Evolutionary conservation across 2,797 vertebrate genomes (phyloP).

Genomic region (Epinephelus coioides): DNA sequence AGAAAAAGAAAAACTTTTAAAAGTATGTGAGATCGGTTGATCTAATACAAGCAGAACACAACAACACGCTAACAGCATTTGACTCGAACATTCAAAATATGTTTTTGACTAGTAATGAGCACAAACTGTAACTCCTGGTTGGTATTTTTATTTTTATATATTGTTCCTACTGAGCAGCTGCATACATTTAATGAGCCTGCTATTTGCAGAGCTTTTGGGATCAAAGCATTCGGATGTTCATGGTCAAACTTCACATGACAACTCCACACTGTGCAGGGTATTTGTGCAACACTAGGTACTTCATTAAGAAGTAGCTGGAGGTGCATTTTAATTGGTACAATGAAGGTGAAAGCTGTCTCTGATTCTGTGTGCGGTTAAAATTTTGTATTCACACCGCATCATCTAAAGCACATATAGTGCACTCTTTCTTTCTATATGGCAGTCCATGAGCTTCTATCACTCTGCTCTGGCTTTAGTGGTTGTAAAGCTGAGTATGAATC

Average conservation of each 20-base stretch:
- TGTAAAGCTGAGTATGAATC: constrained; percentile 55
- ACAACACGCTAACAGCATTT: neutral
- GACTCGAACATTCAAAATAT: neutral
- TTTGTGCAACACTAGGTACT: constrained; percentile 26
- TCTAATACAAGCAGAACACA: neutral
- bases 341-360: neutral
- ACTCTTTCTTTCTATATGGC: constrained; percentile 12
- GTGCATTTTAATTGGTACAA: constrained; percentile 63
- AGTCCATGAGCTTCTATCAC: constrained; percentile 44
- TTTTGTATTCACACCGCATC: constrained; percentile 5
- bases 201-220: constrained; percentile 48
- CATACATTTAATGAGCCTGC: constrained; percentile 55
- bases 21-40: too few relatives aligned
- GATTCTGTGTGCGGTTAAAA: neutral
- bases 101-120: constrained; percentile 1
- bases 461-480: constrained; percentile 46
- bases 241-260: constrained; percentile 40
- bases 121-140: neutral
- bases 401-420: constrained; percentile 34
- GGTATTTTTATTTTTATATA: neutral
- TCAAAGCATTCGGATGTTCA: constrained; percentile 54
- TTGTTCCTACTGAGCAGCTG: constrained; percentile 7
- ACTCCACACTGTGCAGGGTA: constrained; percentile 3
- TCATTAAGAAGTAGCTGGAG: constrained; percentile 66
- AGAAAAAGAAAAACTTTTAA: neutral